phyloP scores from a whole-genome alignment of 1,140 invertebrate species.

The Bemisia tabaci region DNA sequence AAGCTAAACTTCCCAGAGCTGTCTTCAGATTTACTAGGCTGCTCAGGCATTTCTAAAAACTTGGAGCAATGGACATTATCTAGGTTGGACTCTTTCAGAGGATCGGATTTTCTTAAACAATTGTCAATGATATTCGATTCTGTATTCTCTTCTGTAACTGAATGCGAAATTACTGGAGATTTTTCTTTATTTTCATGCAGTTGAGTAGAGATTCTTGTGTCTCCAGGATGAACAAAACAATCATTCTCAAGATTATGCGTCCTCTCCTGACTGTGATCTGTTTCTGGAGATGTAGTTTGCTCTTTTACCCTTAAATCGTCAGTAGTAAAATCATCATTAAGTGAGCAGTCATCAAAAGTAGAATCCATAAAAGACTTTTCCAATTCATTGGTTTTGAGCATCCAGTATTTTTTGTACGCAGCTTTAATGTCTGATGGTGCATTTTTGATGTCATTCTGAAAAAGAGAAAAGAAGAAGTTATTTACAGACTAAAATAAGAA shows the following conservation, averaged over 20 bases:
- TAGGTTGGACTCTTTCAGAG: neutral
- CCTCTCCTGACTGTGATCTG: no score
- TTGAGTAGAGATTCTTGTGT: no score
- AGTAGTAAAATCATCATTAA: constrained; percentile 7
- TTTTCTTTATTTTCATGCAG: constrained; percentile 10
- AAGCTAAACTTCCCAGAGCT: no score
- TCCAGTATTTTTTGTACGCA: constrained; percentile 67
- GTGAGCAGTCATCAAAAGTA: constrained; percentile 13
- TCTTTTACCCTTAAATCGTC: no score
- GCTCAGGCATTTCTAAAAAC: neutral
- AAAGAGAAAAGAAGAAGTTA: constrained; percentile 21
- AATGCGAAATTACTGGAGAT: constrained; percentile 10
- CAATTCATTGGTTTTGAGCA: constrained; percentile 49
- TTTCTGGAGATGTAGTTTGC: no score
- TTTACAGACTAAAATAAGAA: constrained; percentile 5
- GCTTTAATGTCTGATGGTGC: constrained; percentile 51
- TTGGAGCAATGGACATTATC: neutral
- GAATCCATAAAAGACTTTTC: constrained; percentile 46
- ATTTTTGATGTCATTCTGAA: constrained; percentile 58
- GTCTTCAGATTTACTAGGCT: no score
- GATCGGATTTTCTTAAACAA: constrained; percentile 5
- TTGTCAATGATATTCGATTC: constrained; percentile 19
- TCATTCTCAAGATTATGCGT: no score
- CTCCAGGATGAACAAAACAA: no score
- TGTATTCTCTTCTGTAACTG: constrained; percentile 17